These are phyloP conservation scores for Vireo altiloquus DNA, from an alignment of 2,113 vertebrate species.

Conservation along the genomic window DNA sequence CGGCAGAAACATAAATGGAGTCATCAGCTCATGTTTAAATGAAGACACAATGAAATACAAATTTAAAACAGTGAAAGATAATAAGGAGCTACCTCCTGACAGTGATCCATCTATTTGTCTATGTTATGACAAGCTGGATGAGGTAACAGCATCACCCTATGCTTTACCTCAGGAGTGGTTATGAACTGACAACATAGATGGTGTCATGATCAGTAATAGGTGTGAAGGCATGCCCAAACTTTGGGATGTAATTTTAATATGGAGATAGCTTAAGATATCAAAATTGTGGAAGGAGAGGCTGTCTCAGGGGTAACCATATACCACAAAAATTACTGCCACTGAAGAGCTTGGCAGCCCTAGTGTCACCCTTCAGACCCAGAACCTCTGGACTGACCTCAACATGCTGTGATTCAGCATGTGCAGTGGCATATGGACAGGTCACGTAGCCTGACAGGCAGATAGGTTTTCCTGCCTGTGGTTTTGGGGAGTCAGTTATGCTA, in stretches of 20 bases:
- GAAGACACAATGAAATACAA: not conserved
- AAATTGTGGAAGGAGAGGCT: fast-evolving
- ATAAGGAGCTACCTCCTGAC: not conserved
- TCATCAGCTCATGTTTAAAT: not conserved
- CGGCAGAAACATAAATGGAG: not conserved
- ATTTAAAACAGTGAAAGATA: not conserved
- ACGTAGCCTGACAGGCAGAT: not conserved
- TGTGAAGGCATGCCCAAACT: not conserved
- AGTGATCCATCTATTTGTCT: too few relatives aligned
- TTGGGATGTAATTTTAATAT: not conserved
- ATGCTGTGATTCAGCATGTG: not conserved
- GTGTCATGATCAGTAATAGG: not conserved
- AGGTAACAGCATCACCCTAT: not conserved
- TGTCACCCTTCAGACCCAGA: not conserved
- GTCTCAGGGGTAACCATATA: not conserved
- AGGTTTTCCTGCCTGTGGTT: not conserved
- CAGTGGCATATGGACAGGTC: not conserved
- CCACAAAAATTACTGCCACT: not conserved
- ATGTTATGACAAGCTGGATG: not conserved
- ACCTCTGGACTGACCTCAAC: not conserved
- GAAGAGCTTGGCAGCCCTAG: not conserved
- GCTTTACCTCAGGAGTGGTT: not conserved
- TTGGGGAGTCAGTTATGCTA: not conserved
- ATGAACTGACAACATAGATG: not conserved
- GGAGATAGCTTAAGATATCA: not conserved